Base-by-base conservation (phyloP, 2,797 vertebrate genomes). In the Lutjanus argentimaculatus region DNA sequence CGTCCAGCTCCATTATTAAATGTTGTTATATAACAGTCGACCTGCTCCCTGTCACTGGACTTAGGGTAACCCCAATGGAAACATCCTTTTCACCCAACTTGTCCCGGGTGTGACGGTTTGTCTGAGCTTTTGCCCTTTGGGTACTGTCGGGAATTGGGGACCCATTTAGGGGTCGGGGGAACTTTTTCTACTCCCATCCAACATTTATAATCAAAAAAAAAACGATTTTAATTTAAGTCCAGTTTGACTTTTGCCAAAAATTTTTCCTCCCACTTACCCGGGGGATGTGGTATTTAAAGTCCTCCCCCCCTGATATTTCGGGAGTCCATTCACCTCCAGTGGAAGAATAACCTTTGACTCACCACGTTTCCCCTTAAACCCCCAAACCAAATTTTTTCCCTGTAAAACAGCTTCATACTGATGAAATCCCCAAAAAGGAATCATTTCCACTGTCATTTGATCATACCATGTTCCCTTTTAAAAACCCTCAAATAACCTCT, bases 61-160 rank as follows among this genome's bases (percentile, higher is more conserved):
- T 72, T 72, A 61, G n/a, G 62, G 30, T 72, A 63, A 72, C 58
- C 25, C 16, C 25, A 30, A 45, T 25, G 57, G 10, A 61, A 51
- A 67, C 8, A 4, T 45, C 55, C 22, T 25, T 15, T 22, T 46
- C 21, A 17, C n/a, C 21, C 43, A 46, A 25, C n/a, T 45, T 7
- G 7, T 57, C 6, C 55, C 15, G n/a, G 13, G 12, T 48, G 46
- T 56, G 53, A 14, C 2, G 11, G 6, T n/a, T 21, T 16, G 15
- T 16, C 22, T 58, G 56, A 36, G 25, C 25, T 55, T 15, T 55
- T 22, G n/a, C n/a, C n/a, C n/a, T n/a, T n/a, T n/a, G n/a, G 8
- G 16, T 7, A 51, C 2, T n/a, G 11, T 22, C 55, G 15, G 55
- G 13, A 12, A 2, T 21, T 21, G n/a, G 21, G 52, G 52, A 53